Evolutionary conservation across 1,140 invertebrate species (phyloP), one percentile per base, ranked within the genome.

Genomic region (Drosophila parvula): DNA sequence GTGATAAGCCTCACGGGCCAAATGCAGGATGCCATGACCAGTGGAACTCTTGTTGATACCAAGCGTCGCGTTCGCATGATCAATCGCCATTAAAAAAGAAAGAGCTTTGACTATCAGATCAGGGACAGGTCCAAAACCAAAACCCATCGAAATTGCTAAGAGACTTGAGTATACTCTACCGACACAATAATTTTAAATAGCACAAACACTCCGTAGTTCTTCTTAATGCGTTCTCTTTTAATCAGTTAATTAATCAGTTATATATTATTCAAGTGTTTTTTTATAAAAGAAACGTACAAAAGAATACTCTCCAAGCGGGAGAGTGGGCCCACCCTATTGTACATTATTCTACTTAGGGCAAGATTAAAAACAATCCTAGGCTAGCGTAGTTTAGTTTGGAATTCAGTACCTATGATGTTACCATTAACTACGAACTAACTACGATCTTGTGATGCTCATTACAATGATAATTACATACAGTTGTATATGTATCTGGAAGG

Each of bases 321-420:
- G 51, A 47, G 43, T 27, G 64, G 14, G 43, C 28, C 68, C 68
- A 70, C 58, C 36, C 65, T 71, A 71, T 41, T 58, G 65, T 73
- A 73, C 48, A 84, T 77, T 83, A 81, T 58, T 68, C 82, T 86
- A 86, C 81, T 86, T 90, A 90, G 50, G 74, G 81, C 86, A 78
- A 90, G 86, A 86, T 85, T 90, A 90, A n/a, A 83, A 86, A 90
- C 82, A 86, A 90, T 90, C 82, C 79, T 90, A 90, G 63, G 64
- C 78, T 90, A 84, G 32, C 65, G 69, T 79, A 80, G 59, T 65
- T 67, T 89, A 60, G 70, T 74, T 82, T 78, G 74, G 73, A 85
- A 70, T 70, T 68, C 67, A 74, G 60, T 73, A 68, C 69, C 61
- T 73, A 67, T 51, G 30, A 60, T 50, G 36, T 61, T 62, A 68